A percentile compares a stretch with the other conserved stretches of the same genome.
Evolutionary conservation across 2,113 vertebrate genomes (phyloP).

Genomic region (Coregonus clupeaformis): DNA sequence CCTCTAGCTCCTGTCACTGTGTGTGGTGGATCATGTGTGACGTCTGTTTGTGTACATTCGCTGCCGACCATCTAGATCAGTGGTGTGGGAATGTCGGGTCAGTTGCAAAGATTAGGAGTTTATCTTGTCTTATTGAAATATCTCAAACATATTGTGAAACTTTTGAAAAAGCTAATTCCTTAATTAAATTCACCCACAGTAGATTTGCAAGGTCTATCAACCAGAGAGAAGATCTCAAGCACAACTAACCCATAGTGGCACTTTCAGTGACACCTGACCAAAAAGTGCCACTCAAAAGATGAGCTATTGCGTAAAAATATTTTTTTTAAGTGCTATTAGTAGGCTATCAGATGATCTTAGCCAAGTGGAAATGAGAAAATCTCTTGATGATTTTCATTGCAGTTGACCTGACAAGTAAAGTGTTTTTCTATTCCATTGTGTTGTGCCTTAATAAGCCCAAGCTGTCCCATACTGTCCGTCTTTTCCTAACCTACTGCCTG

Average conservation of each 20-base stretch:
- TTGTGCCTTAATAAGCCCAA: conserved; percentile 44
- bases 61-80: conserved; percentile 38
- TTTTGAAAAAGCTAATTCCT: too few species aligned
- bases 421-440: conserved; percentile 28
- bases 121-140: neutral
- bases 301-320: too few species aligned
- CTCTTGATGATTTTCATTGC: conserved; percentile 51
- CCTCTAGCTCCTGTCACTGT: conserved; percentile 60
- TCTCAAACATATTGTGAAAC: too few species aligned
- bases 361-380: neutral
- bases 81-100: conserved; percentile 46
- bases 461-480: conserved; percentile 50
- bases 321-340: too few species aligned
- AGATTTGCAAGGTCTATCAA: too few species aligned
- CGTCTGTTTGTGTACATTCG: conserved; percentile 45
- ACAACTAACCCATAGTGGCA: neutral
- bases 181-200: too few species aligned
- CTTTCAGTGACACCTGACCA: too few species aligned
- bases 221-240: neutral
- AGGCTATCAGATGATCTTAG: neutral
- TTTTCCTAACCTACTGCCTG: conserved; percentile 37
- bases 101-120: conserved; percentile 23
- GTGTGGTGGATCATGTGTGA: conserved; percentile 52
- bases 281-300: too few species aligned
- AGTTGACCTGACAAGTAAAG: conserved; percentile 36